Evolutionary conservation across 1,140 invertebrate species (phyloP).

Genomic region (Bombus fervidus): DNA sequence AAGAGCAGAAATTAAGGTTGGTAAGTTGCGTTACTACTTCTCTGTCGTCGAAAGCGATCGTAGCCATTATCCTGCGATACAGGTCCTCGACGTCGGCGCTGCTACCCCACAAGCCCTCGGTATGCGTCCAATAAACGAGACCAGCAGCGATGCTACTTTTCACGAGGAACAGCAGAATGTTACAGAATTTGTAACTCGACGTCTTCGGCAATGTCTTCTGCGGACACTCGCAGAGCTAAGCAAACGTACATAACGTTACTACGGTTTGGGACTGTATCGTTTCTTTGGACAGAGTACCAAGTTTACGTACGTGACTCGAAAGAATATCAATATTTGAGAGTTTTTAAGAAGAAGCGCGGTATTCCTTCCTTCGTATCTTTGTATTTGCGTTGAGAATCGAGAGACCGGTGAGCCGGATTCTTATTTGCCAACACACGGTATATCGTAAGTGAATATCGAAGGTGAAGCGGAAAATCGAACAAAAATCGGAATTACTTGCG

Average conservation of each 20-base stretch:
- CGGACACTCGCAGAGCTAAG: slow-evolving; percentile 59
- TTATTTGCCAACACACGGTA: background rate
- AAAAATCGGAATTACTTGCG: background rate
- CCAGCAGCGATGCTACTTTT: slow-evolving; percentile 63
- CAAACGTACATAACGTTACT: slow-evolving; percentile 5
- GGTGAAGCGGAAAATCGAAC: background rate
- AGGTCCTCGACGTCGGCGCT: slow-evolving; percentile 67
- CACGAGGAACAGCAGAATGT: slow-evolving; percentile 39
- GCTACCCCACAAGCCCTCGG: slow-evolving; percentile 73
- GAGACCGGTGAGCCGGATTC: background rate
- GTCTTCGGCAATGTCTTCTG: slow-evolving; percentile 33
- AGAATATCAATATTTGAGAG: slow-evolving; percentile 4
- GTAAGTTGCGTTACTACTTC: slow-evolving; percentile 30
- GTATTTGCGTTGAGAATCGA: background rate
- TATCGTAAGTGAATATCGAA: background rate
- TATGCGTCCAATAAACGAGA: slow-evolving; percentile 72
- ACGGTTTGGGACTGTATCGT: background rate
- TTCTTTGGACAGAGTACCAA: no score
- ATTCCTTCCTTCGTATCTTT: no score
- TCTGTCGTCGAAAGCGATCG: slow-evolving; percentile 18
- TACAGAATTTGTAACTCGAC: slow-evolving; percentile 27
- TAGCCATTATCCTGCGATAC: slow-evolving; percentile 64
- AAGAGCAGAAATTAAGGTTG: background rate
- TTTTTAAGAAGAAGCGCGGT: background rate
- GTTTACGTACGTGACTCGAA: slow-evolving; percentile 16